Evolutionary conservation across 2,888 invertebrate genomes (phyloP), one percentile per base, ranked within the genome.

Genomic region (Hyalella azteca): DNA sequence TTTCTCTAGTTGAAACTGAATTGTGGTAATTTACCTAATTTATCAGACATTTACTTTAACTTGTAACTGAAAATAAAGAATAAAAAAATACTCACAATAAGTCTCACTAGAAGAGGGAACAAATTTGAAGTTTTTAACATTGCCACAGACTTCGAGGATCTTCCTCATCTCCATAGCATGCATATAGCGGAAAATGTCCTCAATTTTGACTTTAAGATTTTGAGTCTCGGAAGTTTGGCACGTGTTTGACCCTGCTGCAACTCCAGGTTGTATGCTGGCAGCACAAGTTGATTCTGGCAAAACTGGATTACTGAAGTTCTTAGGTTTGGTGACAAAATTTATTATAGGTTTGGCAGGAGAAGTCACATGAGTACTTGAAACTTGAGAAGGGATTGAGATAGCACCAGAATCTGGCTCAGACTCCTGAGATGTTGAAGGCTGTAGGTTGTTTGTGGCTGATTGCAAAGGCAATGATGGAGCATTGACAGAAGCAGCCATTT

Each of bases 121-220:
- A 66, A 66, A 66, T 36, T 66, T 66, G 39, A 4, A 66, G 32
- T 36, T 32, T 36, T 66, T 66, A 19, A 66, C 19, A 36, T 36
- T 66, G 66, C 66, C 66, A 36, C 22, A 66, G 66, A 66, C 39
- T 7, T 36, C 29, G n/a, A 66, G 32, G 19, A 66, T 66, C 36
- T 66, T 66, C 19, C 19, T 66, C 15, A 66, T 19, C 66, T 66
- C 66, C 36, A 19, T 4, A 36, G 66, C 66, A 22, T 19, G 66
- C 19, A 66, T 66, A 29, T 66, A 66, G 7, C 66, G 66, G 36
- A 66, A 66, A n/a, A 66, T 29, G n/a, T 66, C 66, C n/a, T 66
- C 19, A 5, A 66, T 36, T 3, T 7, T 19, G 19, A 66, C 39
- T 4, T 4, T 5, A 19, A 66, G 36, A n/a, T 66, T 54, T 19